These are phyloP conservation scores for Cyclura pinguis DNA, from an alignment of 2,797 vertebrate species.

Conservation along the genomic window DNA sequence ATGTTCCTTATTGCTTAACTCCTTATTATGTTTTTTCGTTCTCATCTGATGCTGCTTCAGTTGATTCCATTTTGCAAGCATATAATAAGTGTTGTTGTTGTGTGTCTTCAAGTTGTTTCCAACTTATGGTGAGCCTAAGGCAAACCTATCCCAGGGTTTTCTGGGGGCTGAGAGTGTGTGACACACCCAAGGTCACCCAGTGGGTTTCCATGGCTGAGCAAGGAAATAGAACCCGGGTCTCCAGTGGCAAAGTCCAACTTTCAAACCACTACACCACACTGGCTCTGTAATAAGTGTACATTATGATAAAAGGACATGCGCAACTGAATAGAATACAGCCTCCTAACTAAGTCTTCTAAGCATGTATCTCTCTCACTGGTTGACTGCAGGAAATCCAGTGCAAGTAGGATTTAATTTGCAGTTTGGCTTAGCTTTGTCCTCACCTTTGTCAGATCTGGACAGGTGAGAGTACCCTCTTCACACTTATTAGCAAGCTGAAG, in stretches of 20 bases:
- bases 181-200: too few relatives aligned
- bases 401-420: not conserved
- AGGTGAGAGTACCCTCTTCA: slow-evolving; percentile 60
- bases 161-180: too few relatives aligned
- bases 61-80: not conserved
- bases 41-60: not conserved
- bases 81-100: too few relatives aligned
- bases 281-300: not conserved
- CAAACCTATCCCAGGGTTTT: too few relatives aligned
- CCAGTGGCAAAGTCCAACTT: too few relatives aligned
- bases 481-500: slow-evolving; percentile 79
- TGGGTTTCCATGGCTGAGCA: too few relatives aligned
- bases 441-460: slow-evolving; percentile 5
- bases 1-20: not conserved
- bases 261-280: too few relatives aligned
- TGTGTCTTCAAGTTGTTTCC: too few relatives aligned
- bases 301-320: not conserved
- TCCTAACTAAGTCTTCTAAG: not conserved
- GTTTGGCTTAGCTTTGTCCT: slow-evolving; percentile 9
- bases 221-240: too few relatives aligned
- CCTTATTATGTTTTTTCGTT: not conserved
- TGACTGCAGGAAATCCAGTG: not conserved
- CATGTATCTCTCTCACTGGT: not conserved
- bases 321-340: slow-evolving; percentile 5
- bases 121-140: too few relatives aligned